A percentile compares a stretch with the other conserved stretches of the same genome.
Evolutionary conservation across 2,113 vertebrate species (phyloP).

Genomic region (Stictonetta naevosa): DNA sequence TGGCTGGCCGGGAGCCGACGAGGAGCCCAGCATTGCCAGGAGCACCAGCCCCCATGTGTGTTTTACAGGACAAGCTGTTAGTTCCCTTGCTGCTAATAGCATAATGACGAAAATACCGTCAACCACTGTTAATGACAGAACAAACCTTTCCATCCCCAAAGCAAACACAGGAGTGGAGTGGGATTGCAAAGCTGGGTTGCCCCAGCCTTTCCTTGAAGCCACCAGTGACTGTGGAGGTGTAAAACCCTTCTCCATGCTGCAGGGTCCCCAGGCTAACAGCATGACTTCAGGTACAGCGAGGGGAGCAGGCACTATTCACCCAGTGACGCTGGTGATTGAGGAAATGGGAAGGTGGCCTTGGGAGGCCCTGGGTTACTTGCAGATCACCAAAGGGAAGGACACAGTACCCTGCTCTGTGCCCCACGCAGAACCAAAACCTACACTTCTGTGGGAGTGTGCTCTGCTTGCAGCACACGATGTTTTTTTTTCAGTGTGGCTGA

Average conservation of each 20-base stretch:
- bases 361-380: background rate
- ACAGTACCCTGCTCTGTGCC: background rate
- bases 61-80: background rate
- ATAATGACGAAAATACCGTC: background rate
- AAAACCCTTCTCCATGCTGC: background rate
- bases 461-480: background rate
- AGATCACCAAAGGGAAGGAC: background rate
- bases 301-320: fast-evolving
- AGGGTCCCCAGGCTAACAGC: background rate
- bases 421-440: background rate
- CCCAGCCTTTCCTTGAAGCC: background rate
- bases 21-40: fast-evolving
- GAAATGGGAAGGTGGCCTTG: background rate
- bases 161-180: background rate
- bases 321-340: background rate
- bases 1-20: fast-evolving
- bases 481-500: background rate
- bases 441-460: background rate
- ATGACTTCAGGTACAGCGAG: background rate
- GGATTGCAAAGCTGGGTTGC: background rate
- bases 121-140: background rate
- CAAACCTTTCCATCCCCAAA: background rate
- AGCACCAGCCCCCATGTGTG: background rate
- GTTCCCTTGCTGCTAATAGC: background rate
- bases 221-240: background rate